These are phyloP conservation scores for Sporophila hypoxantha DNA, from an alignment of 2,113 vertebrate species.

Conservation along the genomic window DNA sequence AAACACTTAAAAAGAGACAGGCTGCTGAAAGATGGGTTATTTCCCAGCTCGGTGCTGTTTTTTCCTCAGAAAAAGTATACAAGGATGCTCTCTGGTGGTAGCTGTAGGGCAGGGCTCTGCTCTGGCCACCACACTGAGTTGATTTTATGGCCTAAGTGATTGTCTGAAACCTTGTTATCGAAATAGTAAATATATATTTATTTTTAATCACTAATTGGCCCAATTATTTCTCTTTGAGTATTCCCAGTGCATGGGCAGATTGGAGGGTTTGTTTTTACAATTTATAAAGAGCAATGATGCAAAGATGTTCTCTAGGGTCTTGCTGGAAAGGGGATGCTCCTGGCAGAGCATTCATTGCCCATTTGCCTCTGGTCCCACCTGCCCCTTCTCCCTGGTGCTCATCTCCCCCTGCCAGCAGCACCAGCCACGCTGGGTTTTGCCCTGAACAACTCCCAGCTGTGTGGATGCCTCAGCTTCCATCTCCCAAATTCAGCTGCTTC, in stretches of 20 bases:
- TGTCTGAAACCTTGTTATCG: not conserved
- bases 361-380: not conserved
- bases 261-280: not conserved
- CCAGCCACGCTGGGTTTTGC: not conserved
- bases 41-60: not conserved
- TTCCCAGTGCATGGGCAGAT: not conserved
- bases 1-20: conserved; percentile 24
- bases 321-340: not conserved
- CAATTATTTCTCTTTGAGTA: not conserved
- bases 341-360: not conserved
- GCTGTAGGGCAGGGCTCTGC: not conserved
- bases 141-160: not conserved
- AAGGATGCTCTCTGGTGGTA: conserved; percentile 56
- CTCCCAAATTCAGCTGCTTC: not conserved
- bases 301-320: not conserved
- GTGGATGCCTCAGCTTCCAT: not conserved
- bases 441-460: not conserved
- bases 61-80: conserved; percentile 43
- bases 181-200: not conserved
- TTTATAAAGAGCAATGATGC: not conserved
- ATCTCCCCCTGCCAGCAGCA: not conserved
- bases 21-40: not conserved
- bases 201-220: not conserved
- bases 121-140: not conserved
- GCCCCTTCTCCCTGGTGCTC: not conserved